A percentile compares a stretch with the other conserved stretches of the same genome.
These are phyloP conservation scores for Tuta absoluta DNA, from an alignment of 2,888 invertebrate genomes.

Conservation along the genomic window DNA sequence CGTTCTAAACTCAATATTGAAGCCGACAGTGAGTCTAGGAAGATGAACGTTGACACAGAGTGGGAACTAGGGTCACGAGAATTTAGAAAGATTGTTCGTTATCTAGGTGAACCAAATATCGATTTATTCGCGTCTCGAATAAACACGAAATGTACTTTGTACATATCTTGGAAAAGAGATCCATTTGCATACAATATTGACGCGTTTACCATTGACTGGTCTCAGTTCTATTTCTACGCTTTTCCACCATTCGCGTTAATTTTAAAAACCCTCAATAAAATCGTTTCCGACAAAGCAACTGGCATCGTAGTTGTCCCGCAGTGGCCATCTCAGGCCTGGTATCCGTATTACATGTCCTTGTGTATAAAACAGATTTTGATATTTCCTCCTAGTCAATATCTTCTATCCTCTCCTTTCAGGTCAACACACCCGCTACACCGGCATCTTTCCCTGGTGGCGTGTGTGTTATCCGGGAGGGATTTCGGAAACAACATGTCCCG, in stretches of 20 bases:
- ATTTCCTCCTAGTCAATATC: conserved; percentile 29
- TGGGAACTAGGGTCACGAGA: conserved; percentile 13
- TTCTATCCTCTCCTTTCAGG: conserved; percentile 34
- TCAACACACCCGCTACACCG: too few relatives aligned
- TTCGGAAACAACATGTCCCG: conserved; percentile 25
- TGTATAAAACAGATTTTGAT: conserved; percentile 13
- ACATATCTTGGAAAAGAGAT: conserved; percentile 9
- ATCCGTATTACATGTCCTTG: not conserved
- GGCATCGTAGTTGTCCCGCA: conserved; percentile 8
- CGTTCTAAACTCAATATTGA: conserved; percentile 16
- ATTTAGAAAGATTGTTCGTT: not conserved
- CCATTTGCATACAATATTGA: conserved; percentile 11
- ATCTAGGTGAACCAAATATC: not conserved
- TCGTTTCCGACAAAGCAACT: not conserved
- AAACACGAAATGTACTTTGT: conserved; percentile 12
- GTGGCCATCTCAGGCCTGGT: conserved; percentile 20
- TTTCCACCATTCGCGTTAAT: conserved; percentile 11
- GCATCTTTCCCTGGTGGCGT: too few relatives aligned
- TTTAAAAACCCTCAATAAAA: conserved; percentile 7
- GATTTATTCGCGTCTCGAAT: conserved; percentile 17
- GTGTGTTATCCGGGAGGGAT: too few relatives aligned
- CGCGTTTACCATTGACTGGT: conserved; percentile 5
- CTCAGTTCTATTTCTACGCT: not conserved
- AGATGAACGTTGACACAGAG: conserved; percentile 20
- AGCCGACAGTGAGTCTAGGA: conserved; percentile 26